phyloP scores from a whole-genome alignment of 2,113 vertebrate species.

The Barbus barbus region DNA sequence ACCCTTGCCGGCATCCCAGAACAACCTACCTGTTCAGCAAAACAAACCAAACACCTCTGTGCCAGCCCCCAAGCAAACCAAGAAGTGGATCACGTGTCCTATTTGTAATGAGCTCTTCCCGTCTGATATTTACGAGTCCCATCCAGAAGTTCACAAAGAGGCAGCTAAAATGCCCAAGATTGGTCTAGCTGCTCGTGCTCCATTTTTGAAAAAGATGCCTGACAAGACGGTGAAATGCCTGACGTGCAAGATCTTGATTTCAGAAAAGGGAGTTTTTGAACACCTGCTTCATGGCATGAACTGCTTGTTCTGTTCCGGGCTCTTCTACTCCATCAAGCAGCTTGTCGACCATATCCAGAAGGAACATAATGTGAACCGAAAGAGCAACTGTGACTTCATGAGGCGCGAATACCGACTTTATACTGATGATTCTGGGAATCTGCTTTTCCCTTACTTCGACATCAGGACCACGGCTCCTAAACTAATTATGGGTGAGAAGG shows the following conservation, averaged over 20 bases:
- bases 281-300: constrained; percentile 91
- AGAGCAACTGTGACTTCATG: constrained; percentile 83
- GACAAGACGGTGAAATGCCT: constrained; percentile 88
- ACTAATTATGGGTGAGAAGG: constrained; percentile 85
- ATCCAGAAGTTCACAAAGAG: constrained; percentile 88
- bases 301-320: constrained; percentile 88
- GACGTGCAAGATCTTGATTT: constrained; percentile 84
- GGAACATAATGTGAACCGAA: constrained; percentile 82
- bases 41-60: constrained; percentile 61
- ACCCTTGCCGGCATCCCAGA: constrained; percentile 74
- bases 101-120: constrained; percentile 96
- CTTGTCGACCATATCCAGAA: constrained; percentile 83
- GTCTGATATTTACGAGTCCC: constrained; percentile 89
- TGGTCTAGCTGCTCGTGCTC: constrained; percentile 83
- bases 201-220: constrained; percentile 88
- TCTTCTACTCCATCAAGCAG: constrained; percentile 87
- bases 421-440: constrained; percentile 77
- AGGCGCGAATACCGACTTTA: constrained; percentile 85
- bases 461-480: constrained; percentile 83
- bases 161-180: constrained; percentile 57
- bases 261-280: constrained; percentile 85
- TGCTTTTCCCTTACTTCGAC: constrained; percentile 90
- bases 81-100: constrained; percentile 95
- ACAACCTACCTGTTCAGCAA: constrained; percentile 67
- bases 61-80: constrained; percentile 77